A percentile compares a stretch with the other conserved stretches of the same genome.
phyloP scores from a whole-genome alignment of 2,888 invertebrate species.

The Panorpa germanica region DNA sequence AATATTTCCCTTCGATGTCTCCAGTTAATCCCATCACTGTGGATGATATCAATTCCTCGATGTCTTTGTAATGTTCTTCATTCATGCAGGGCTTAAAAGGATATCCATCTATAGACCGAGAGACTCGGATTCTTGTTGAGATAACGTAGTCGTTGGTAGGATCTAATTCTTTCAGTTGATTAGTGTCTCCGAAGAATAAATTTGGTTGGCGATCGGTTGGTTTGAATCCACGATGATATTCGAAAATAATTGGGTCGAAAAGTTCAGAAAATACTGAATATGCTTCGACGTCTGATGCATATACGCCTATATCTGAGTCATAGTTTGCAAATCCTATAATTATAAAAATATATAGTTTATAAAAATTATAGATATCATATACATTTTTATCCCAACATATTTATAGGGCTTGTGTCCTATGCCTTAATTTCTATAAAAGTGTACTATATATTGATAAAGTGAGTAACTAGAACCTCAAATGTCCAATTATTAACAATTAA shows the following conservation, averaged over 20 bases:
- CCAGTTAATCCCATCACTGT: conserved; percentile 27
- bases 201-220: conserved; percentile 33
- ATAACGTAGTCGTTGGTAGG: conserved; percentile 37
- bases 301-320: conserved; percentile 39
- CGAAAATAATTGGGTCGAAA: conserved; percentile 47
- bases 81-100: conserved; percentile 47
- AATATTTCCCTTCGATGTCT: conserved; percentile 37
- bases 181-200: conserved; percentile 38
- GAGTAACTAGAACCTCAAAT: too few relatives aligned
- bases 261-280: conserved; percentile 39
- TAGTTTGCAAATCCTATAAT: conserved; percentile 42
- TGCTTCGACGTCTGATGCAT: conserved; percentile 44
- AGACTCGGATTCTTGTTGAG: conserved; percentile 43
- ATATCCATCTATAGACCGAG: conserved; percentile 35
- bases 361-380: too few relatives aligned
- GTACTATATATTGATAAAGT: too few relatives aligned
- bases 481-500: too few relatives aligned
- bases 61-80: conserved; percentile 36
- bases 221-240: conserved; percentile 39
- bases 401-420: too few relatives aligned
- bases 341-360: conserved; percentile 15
- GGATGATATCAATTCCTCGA: conserved; percentile 30
- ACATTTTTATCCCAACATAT: too few relatives aligned
- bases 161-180: conserved; percentile 38
- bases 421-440: too few relatives aligned